Conservation (phyloP, 1,140 invertebrate species). For the Diachasmimorpha longicaudata region DNA sequence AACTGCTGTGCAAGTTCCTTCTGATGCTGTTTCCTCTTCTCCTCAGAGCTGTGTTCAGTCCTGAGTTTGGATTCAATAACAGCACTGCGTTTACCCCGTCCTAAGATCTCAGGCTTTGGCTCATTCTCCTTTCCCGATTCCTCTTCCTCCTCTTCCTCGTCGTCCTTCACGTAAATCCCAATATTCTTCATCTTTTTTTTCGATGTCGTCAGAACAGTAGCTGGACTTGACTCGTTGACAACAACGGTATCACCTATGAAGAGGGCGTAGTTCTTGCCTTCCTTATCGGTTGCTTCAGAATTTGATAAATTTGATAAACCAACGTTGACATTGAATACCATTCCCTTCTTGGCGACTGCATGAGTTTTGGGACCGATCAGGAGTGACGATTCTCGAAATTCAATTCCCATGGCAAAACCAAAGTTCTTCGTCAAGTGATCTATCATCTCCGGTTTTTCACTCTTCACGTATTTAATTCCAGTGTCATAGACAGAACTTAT, state of each 20-base stretch:
- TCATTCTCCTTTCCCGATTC: slow-evolving; percentile 75
- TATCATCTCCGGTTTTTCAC: slow-evolving; percentile 83
- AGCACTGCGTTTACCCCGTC: slow-evolving; percentile 88
- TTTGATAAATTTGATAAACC: slow-evolving; percentile 91
- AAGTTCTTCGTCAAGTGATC: slow-evolving; percentile 95
- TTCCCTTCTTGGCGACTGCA: slow-evolving; percentile 85
- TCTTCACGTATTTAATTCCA: slow-evolving; percentile 83
- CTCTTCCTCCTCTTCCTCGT: slow-evolving; percentile 85
- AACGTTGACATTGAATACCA: slow-evolving; percentile 97
- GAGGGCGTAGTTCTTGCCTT: slow-evolving; percentile 90
- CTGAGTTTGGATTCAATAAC: slow-evolving; percentile 94
- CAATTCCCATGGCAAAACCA: slow-evolving; percentile 96
- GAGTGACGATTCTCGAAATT: slow-evolving; percentile 95
- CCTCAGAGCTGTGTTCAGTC: slow-evolving; percentile 95
- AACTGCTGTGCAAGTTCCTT: slow-evolving; percentile 89
- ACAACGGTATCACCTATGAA: slow-evolving; percentile 97
- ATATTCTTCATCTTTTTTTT: slow-evolving; percentile 97
- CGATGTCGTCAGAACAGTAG: slow-evolving; percentile 86
- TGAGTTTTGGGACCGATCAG: slow-evolving; percentile 90
- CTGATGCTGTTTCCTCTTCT: slow-evolving; percentile 96
- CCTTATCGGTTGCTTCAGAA: slow-evolving; percentile 80
- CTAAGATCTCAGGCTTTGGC: slow-evolving; percentile 68
- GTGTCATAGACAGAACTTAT: slow-evolving; percentile 90
- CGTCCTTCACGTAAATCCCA: slow-evolving; percentile 94
- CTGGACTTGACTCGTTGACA: slow-evolving; percentile 84